These are phyloP conservation scores for Telmatochromis brichardi DNA, from an alignment of 2,113 vertebrate genomes.

Conservation along the genomic window DNA sequence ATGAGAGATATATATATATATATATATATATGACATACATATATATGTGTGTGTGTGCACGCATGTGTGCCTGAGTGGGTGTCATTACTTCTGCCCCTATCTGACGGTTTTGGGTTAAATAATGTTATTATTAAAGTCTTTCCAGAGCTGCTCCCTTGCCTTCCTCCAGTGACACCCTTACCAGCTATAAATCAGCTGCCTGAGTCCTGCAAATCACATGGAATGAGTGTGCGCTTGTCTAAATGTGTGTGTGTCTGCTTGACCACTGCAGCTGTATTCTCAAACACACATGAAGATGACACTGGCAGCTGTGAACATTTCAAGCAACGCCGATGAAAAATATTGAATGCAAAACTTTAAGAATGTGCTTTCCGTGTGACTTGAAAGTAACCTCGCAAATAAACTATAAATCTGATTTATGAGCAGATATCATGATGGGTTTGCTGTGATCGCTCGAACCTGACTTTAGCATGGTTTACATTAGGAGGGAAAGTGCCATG, in stretches of 20 bases:
- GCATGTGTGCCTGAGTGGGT: not conserved
- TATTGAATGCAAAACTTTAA: constrained; percentile 1
- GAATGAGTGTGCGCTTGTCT: not conserved
- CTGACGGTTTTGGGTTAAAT: constrained; percentile 72
- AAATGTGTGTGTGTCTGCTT: not conserved
- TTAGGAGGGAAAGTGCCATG: not conserved
- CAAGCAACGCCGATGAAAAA: not conserved
- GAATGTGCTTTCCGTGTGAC: not conserved
- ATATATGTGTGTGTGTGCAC: not conserved
- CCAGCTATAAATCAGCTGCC: constrained; percentile 65
- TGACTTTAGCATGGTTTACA: not conserved
- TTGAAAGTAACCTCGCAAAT: not conserved
- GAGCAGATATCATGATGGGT: not conserved
- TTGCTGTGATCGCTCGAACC: not conserved
- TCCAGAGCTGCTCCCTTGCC: constrained; percentile 44
- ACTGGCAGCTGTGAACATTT: constrained; percentile 19
- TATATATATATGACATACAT: not conserved
- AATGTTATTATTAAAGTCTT: constrained; percentile 67
- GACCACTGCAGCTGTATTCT: constrained; percentile 24
- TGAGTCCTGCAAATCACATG: constrained; percentile 55
- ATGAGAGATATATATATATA: not conserved
- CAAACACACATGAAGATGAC: not conserved
- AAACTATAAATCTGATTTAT: not conserved
- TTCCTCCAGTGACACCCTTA: constrained; percentile 49
- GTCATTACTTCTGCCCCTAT: constrained; percentile 57